Evolutionary conservation across 2,797 vertebrate genomes (phyloP), one percentile per base, ranked within the genome.

Genomic region (Phylloscopus collybita): DNA sequence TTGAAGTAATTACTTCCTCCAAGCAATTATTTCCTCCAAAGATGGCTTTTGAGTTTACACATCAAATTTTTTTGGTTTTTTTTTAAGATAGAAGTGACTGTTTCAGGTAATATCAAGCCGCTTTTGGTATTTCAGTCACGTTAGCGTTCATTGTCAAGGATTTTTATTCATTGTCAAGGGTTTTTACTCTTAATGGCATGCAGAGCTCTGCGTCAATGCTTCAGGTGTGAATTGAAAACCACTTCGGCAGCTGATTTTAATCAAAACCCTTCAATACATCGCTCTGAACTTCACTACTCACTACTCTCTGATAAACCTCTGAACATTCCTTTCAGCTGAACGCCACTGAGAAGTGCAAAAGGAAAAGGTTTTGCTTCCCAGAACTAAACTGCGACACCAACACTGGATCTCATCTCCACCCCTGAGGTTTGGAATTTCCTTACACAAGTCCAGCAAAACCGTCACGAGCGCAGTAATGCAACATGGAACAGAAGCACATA

Each of bases 121-220:
- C 21, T 94, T 67, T 73, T 51, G 14, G n/a, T 88, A 86, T 83
- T 86, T 70, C 40, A 69, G 45, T 72, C 54, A 45, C 13, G 27
- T 64, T 80, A 91, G 29, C 56, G 11, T 36, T 72, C 17, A 32
- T 13, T 71, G 69, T 56, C 29, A 38, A 40, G 34, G 32, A 82
- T 47, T 88, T 69, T 81, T 66, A 34, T 42, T 90, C 17, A 32
- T 13, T 71, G 69, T 56, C 29, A 38, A 40, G 34, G 32, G 80
- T 47, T 88, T 69, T 81, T 66, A 34, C 38, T 90, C 47, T 62
- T 74, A 70, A 70, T 45, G 23, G 26, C 54, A 61, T 11, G 36
- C 72, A 88, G 74, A 91, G 61, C 53, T 93, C 61, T 61, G 84
- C 80, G 73, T 36, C 86, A 49, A n/a, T 60, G 85, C 87, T 84